phyloP scores from a whole-genome alignment of 2,888 invertebrate species.

The Drosophila eohydei region DNA sequence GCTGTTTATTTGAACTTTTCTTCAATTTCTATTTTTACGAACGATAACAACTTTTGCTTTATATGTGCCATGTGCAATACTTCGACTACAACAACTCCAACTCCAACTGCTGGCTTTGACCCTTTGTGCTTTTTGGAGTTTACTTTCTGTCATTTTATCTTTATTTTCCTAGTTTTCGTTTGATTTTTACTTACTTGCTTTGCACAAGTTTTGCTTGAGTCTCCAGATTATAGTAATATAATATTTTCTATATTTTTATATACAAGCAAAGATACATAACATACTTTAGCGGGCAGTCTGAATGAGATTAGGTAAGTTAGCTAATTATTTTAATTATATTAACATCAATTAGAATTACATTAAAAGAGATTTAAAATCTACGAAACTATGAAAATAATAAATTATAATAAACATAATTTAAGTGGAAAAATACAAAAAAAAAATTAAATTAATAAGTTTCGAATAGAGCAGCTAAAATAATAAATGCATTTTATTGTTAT shows the following conservation, averaged over 20 bases:
- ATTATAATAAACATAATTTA: too few species aligned
- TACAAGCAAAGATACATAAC: slow-evolving; percentile 45
- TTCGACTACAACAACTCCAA: slow-evolving; percentile 24
- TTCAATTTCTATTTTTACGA: slow-evolving; percentile 73
- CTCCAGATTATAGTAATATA: slow-evolving; percentile 35
- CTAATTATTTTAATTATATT: background rate
- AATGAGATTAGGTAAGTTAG: background rate
- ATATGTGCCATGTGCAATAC: slow-evolving; percentile 62
- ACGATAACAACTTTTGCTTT: slow-evolving; percentile 59
- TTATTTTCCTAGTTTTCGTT: background rate
- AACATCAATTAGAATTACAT: background rate
- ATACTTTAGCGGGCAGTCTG: slow-evolving; percentile 36
- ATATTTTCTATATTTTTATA: slow-evolving; percentile 7
- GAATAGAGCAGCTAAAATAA: too few species aligned
- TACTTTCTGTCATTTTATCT: slow-evolving; percentile 6
- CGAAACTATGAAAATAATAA: too few species aligned
- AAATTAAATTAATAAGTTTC: too few species aligned
- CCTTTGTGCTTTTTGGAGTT: slow-evolving; percentile 13
- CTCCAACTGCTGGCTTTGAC: slow-evolving; percentile 25
- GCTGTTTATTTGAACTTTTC: slow-evolving; percentile 69
- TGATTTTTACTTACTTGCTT: slow-evolving; percentile 8
- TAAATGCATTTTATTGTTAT: too few species aligned
- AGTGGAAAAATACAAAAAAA: too few species aligned
- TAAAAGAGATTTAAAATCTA: too few species aligned
- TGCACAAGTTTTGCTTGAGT: slow-evolving; percentile 34